Evolutionary conservation across 2,888 invertebrate species (phyloP).

Genomic region (Athetis lepigone): DNA sequence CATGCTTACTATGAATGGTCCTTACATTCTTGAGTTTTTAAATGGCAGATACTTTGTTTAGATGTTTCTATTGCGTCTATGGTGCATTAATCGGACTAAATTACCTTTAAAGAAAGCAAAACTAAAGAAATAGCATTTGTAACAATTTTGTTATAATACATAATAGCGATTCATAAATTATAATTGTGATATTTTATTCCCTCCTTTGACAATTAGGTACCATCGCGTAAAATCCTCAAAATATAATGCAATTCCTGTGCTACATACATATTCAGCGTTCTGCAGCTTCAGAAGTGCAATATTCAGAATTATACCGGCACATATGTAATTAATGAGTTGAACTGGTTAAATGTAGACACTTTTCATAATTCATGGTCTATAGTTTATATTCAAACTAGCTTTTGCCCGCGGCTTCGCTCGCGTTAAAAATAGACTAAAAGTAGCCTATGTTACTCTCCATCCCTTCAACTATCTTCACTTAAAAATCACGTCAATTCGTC

Average conservation of each 20-base stretch:
- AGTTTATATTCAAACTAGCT: not conserved
- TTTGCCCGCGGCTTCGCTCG: too few relatives aligned
- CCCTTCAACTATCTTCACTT: too few relatives aligned
- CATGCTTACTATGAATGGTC: not conserved
- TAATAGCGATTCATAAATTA: too few relatives aligned
- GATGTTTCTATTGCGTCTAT: too few relatives aligned
- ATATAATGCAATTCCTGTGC: not conserved
- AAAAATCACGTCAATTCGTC: too few relatives aligned
- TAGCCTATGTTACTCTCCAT: too few relatives aligned
- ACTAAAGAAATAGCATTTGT: too few relatives aligned
- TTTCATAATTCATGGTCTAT: not conserved
- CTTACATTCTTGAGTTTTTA: not conserved
- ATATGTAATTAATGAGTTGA: conserved; percentile 8
- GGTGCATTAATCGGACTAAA: not conserved
- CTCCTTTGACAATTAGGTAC: not conserved
- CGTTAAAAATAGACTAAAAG: too few relatives aligned
- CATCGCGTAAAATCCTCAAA: not conserved
- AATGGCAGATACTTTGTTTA: not conserved
- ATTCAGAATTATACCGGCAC: not conserved
- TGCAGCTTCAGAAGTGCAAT: not conserved
- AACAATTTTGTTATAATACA: too few relatives aligned
- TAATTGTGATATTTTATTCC: too few relatives aligned
- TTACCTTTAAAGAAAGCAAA: too few relatives aligned
- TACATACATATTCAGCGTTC: not conserved
- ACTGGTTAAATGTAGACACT: not conserved